Evolutionary conservation across 2,888 invertebrate genomes (phyloP).

Genomic region (Pegoplata infirma): DNA sequence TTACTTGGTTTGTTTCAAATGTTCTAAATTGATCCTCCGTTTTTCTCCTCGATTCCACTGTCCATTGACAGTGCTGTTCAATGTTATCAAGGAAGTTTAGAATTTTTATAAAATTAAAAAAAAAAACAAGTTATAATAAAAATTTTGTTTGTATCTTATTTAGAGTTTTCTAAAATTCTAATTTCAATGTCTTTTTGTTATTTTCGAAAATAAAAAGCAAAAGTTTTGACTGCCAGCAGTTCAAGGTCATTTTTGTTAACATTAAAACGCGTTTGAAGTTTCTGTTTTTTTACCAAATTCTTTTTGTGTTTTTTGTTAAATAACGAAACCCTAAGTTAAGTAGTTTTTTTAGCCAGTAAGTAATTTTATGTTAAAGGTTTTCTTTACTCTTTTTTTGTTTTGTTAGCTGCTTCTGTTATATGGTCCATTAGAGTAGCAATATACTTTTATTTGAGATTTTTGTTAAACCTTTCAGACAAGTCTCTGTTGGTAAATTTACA

Average conservation of each 20-base stretch:
- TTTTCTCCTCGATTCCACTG: too few species aligned
- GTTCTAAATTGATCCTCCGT: too few species aligned
- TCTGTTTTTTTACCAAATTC: background rate
- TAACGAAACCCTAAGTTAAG: background rate
- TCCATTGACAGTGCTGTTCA: background rate
- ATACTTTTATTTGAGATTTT: too few species aligned
- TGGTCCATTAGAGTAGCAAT: background rate
- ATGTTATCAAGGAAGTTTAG: background rate
- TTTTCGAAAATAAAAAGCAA: constrained; percentile 21
- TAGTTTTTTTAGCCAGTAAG: background rate
- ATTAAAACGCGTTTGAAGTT: constrained; percentile 30
- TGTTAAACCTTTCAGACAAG: background rate
- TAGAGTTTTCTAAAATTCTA: constrained; percentile 19
- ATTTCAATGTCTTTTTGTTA: constrained; percentile 7
- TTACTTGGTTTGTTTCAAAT: too few species aligned
- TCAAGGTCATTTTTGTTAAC: constrained; percentile 55
- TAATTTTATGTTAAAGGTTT: background rate
- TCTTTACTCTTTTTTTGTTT: background rate
- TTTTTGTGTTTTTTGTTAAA: background rate
- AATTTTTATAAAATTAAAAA: background rate
- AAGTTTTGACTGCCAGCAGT: constrained; percentile 44
- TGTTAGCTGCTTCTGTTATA: background rate
- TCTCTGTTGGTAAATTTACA: background rate
- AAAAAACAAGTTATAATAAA: background rate
- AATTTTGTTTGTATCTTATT: background rate